Evolutionary conservation across 2,888 invertebrate species (phyloP).

Genomic region (Netelia inedita): DNA sequence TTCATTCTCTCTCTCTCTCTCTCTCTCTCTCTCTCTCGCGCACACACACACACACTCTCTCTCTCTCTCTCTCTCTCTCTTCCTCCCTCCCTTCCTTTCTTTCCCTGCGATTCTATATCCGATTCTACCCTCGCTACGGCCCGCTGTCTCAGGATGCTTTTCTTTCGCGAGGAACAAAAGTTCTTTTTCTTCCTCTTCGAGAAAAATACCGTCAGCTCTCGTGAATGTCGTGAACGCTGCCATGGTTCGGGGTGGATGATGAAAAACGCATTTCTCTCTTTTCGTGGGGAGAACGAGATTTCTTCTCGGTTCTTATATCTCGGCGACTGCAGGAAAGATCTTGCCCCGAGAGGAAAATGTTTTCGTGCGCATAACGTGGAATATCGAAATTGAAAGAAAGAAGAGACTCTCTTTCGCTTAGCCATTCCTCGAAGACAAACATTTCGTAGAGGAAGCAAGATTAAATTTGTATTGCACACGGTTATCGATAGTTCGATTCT

Average conservation of each 20-base stretch:
- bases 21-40: constrained; percentile 64
- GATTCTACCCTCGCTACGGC: constrained; percentile 24
- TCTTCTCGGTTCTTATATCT: constrained; percentile 17
- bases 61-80: constrained; percentile 71
- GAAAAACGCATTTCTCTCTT: constrained; percentile 57
- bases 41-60: too few relatives aligned
- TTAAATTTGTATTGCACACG: background rate
- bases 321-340: constrained; percentile 9
- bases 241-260: constrained; percentile 11
- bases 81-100: constrained; percentile 38
- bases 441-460: background rate
- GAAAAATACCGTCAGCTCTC: constrained; percentile 48
- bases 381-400: constrained; percentile 11
- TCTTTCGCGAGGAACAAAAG: constrained; percentile 44
- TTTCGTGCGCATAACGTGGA: background rate
- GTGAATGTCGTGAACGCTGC: constrained; percentile 27
- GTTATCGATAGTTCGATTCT: constrained; percentile 2
- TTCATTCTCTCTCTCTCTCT: constrained; percentile 68
- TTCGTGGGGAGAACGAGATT: constrained; percentile 12
- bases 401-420: background rate
- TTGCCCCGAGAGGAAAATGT: constrained; percentile 1
- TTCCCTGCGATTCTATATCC: constrained; percentile 14
- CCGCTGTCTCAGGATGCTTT: constrained; percentile 51
- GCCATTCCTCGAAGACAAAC: background rate
- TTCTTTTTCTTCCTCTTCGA: constrained; percentile 24